Conservation (phyloP, 2,113 vertebrate species). For the Athene noctua region DNA sequence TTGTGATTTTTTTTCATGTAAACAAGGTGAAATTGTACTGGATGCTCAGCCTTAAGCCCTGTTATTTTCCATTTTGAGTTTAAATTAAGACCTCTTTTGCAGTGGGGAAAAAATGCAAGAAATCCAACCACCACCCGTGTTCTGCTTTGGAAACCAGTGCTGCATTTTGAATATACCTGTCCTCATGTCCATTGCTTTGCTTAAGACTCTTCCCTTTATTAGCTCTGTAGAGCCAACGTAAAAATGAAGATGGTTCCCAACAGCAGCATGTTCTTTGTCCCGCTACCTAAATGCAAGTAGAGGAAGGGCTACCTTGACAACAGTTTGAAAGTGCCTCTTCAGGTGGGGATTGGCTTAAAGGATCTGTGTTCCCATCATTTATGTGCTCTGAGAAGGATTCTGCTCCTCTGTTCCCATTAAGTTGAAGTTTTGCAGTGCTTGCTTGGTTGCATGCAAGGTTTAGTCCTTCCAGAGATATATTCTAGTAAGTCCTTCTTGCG, state of each 20-base stretch:
- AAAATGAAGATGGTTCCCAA: background rate
- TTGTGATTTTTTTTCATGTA: background rate
- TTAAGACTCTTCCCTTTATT: background rate
- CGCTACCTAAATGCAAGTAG: background rate
- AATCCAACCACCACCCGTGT: background rate
- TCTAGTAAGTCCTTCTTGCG: background rate
- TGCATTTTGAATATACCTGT: background rate
- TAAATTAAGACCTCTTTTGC: background rate
- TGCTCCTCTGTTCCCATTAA: background rate
- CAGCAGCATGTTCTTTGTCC: background rate
- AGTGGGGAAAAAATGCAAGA: background rate
- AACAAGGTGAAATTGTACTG: background rate
- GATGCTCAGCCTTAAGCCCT: background rate
- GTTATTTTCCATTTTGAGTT: background rate
- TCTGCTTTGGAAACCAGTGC: background rate
- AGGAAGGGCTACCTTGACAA: background rate
- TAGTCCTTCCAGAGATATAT: background rate
- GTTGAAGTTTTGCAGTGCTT: background rate
- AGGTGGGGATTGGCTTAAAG: background rate
- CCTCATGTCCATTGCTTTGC: background rate
- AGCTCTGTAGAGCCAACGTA: background rate
- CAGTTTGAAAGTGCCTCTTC: background rate
- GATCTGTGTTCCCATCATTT: background rate
- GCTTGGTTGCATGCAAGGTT: background rate
- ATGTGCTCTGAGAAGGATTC: background rate